phyloP scores from a whole-genome alignment of 1,140 invertebrate genomes.

The Pomacea maculata region DNA sequence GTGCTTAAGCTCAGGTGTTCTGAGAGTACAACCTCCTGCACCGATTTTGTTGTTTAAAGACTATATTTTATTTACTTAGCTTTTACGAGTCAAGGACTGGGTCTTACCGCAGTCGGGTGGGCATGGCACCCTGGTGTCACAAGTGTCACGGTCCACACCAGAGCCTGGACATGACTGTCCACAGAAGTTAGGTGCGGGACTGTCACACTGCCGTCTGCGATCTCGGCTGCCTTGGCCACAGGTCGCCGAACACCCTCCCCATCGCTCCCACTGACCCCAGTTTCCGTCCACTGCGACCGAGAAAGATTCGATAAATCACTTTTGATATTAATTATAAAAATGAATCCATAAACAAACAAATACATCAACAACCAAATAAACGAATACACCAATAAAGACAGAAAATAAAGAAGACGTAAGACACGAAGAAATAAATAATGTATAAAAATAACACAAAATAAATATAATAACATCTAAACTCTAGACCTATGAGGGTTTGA shows the following conservation, averaged over 20 bases:
- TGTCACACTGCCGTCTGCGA: slow-evolving; percentile 70
- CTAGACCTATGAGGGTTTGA: neutral
- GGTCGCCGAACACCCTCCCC: slow-evolving; percentile 73
- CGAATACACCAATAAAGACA: neutral
- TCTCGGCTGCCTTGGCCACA: slow-evolving; percentile 73
- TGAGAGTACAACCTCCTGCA: no score
- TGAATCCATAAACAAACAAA: neutral
- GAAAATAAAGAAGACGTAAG: neutral
- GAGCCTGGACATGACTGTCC: slow-evolving; percentile 32
- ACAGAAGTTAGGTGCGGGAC: slow-evolving; percentile 38
- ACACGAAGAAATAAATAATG: neutral
- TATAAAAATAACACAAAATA: neutral
- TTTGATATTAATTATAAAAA: neutral
- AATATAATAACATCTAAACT: neutral
- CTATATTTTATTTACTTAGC: neutral
- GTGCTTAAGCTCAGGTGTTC: neutral
- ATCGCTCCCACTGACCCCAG: slow-evolving; percentile 73
- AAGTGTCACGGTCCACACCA: neutral
- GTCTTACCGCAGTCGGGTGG: neutral
- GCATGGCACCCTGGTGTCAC: neutral
- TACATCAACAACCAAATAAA: neutral
- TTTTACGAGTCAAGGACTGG: neutral
- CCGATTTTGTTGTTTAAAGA: neutral
- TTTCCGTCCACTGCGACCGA: slow-evolving; percentile 65
- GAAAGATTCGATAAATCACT: neutral